Evolutionary conservation across 2,888 invertebrate genomes (phyloP), one percentile per base, ranked within the genome.

Genomic region (Notodromas monacha): DNA sequence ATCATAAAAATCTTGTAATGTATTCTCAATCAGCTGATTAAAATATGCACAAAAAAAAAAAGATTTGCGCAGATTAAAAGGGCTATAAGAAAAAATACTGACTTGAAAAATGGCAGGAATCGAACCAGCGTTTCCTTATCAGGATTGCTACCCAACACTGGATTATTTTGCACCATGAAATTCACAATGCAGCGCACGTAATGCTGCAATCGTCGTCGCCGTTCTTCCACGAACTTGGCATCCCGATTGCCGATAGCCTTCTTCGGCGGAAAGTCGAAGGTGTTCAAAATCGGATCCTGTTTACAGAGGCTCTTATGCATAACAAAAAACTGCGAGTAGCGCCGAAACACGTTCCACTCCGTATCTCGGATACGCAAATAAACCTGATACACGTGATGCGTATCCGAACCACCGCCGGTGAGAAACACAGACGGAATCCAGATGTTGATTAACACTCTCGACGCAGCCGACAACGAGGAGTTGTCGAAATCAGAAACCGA

Each of bases 331-430:
- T 86, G 81, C 4, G 77, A 69, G 45, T 86, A 89, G 42, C 89
- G 61, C 39, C 81, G 62, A 47, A 79, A 79, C n/a, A 86, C 66
- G 43, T 76, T 79, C 86, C 86, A 86, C 47, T 86, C 84, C 38
- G 76, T 77, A 41, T 68, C 65, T 28, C 68, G 63, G 31, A 77
- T 66, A 40, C 74, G 61, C 21, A 79, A 47, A 42, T 68, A 72
- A 40, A 73, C 63, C 60, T 79, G 77, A 50, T 79, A 81, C 13
- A 79, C 76, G 50, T 79, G 77, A 51, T 74, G 72, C 26, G 68
- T 60, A 43, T 67, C 67, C 3, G 70, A 63, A 37, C 61, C 55
- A 33, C 57, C 55, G 36, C 67, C 67, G 16, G 64, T 61, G 16
- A 79, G 54, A 49, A 79, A 77, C 4, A 72, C 74, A 27, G 68